phyloP scores from a whole-genome alignment of 2,888 invertebrate species.

The Nomada goodeniana region DNA sequence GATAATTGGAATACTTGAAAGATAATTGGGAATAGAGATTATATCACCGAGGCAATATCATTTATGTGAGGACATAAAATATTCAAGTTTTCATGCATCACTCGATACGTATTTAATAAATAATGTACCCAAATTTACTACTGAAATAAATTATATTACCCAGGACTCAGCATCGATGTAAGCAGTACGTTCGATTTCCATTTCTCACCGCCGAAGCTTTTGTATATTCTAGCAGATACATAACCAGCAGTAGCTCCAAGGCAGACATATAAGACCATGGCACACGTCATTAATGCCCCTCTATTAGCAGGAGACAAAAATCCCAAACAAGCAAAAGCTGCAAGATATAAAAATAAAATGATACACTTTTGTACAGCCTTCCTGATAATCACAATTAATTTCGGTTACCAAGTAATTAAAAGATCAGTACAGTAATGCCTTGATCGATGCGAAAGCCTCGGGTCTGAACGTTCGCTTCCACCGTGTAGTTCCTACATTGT shows the following conservation, averaged over 20 bases:
- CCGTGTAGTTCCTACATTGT: too few relatives aligned
- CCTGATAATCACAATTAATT: too few relatives aligned
- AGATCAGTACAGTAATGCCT: too few relatives aligned
- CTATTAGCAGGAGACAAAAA: slow-evolving; percentile 99
- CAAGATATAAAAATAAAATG: slow-evolving; percentile 51
- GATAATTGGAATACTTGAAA: not conserved
- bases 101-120: not conserved
- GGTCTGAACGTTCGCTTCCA: too few relatives aligned
- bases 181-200: slow-evolving; percentile 99
- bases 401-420: not conserved
- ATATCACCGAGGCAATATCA: too few relatives aligned
- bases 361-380: not conserved
- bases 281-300: slow-evolving; percentile 99
- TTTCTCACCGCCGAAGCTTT: slow-evolving; percentile 98
- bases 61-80: too few relatives aligned
- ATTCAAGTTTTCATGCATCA: not conserved
- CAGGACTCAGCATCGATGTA: slow-evolving; percentile 98
- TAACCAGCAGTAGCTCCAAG: slow-evolving; percentile 98
- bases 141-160: slow-evolving; percentile 86
- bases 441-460: too few relatives aligned
- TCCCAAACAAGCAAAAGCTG: slow-evolving; percentile 99
- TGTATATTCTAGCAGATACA: slow-evolving; percentile 98
- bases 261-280: slow-evolving; percentile 98
- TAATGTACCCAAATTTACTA: not conserved
- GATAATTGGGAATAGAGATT: too few relatives aligned